These are phyloP conservation scores for Disparrhopalites patrizii DNA, from an alignment of 2,888 invertebrate genomes.

Conservation along the genomic window DNA sequence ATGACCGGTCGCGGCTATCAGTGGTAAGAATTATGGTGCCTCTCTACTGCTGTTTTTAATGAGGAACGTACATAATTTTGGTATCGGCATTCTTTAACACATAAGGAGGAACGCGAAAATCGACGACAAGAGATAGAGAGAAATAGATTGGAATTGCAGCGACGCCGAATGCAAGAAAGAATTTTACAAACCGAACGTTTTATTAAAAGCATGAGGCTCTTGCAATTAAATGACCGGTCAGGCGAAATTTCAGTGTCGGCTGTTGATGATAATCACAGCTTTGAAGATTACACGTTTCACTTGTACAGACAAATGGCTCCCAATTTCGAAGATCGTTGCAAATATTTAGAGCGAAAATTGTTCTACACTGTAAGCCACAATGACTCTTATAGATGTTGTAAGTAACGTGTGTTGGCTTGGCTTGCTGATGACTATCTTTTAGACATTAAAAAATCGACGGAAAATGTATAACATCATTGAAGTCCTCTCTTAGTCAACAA, in stretches of 20 bases:
- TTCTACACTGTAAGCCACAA: constrained; percentile 34
- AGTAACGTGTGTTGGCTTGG: not conserved
- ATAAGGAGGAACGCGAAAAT: constrained; percentile 67
- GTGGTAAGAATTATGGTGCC: constrained; percentile 1
- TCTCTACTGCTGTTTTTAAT: not conserved
- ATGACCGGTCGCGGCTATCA: constrained; percentile 35
- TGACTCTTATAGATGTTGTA: not conserved
- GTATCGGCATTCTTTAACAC: not conserved
- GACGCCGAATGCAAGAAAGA: constrained; percentile 64
- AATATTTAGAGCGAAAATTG: constrained; percentile 73
- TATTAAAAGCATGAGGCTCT: constrained; percentile 77
- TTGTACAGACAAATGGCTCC: constrained; percentile 80
- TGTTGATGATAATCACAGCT: constrained; percentile 54
- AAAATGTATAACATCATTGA: no score
- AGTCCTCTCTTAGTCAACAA: no score
- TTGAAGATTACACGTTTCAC: constrained; percentile 79
- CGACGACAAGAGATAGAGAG: constrained; percentile 69
- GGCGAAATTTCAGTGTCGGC: constrained; percentile 57
- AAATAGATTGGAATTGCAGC: constrained; percentile 63
- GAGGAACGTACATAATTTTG: not conserved
- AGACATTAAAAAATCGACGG: not conserved
- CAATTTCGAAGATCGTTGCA: constrained; percentile 77
- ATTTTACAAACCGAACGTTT: constrained; percentile 76
- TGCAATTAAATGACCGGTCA: constrained; percentile 69
- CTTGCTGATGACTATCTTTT: not conserved